Percentiles rank a stretch among this genome's conserved stretches.
Conservation (phyloP, 2,797 vertebrate genomes). For the Cuculus canorus region DNA sequence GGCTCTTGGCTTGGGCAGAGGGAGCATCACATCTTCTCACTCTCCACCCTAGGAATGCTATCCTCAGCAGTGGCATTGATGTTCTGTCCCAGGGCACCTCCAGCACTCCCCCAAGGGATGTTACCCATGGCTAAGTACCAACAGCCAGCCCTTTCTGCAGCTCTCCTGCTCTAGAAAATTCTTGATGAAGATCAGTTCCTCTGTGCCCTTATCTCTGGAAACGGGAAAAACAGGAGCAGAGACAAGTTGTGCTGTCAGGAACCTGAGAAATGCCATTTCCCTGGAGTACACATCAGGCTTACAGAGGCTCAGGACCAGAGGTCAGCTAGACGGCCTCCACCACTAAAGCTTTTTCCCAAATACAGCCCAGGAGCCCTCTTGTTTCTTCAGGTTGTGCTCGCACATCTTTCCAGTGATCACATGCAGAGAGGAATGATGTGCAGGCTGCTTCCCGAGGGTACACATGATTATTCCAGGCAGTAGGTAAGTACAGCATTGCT, state of each 20-base stretch:
- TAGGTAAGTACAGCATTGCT: not conserved
- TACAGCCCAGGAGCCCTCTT: not conserved
- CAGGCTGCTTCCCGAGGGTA: not conserved
- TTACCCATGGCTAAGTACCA: not conserved
- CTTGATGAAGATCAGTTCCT: not conserved
- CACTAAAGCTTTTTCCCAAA: not conserved
- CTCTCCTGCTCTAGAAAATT: not conserved
- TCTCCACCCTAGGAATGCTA: not conserved
- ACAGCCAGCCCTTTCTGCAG: not conserved
- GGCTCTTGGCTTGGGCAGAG: accelerated
- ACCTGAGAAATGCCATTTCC: not conserved
- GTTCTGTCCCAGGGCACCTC: no score
- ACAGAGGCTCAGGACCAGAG: not conserved
- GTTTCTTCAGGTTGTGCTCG: not conserved
- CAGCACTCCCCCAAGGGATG: not conserved
- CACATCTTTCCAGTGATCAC: not conserved
- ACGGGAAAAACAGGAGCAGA: not conserved
- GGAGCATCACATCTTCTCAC: not conserved
- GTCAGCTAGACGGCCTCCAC: not conserved
- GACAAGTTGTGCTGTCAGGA: not conserved
- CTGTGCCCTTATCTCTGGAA: not conserved
- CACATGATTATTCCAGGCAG: not conserved
- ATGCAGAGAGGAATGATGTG: accelerated
- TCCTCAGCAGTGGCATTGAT: accelerated
- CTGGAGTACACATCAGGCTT: not conserved